Conservation (phyloP, 2,888 invertebrate species). For the Ametastegia equiseti region DNA sequence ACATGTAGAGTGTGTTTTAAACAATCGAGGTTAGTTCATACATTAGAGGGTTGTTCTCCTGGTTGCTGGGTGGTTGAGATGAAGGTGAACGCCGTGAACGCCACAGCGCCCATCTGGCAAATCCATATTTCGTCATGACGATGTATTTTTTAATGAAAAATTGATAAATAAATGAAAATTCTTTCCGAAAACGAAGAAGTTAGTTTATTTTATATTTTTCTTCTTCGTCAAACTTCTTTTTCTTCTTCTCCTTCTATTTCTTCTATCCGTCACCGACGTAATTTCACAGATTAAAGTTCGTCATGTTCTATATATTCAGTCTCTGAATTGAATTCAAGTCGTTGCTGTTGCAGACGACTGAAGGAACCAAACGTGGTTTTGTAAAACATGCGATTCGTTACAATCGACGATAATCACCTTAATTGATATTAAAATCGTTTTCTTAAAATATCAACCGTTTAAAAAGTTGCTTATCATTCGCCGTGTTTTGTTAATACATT, state of each 20-base stretch:
- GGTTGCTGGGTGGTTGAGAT: constrained; percentile 70
- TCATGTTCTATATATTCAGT: not conserved
- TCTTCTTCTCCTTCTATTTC: constrained; percentile 40
- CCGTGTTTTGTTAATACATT: constrained; percentile 66
- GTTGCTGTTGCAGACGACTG: not conserved
- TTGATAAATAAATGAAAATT: too few relatives aligned
- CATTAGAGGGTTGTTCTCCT: constrained; percentile 75
- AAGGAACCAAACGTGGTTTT: too few relatives aligned
- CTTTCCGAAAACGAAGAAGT: too few relatives aligned
- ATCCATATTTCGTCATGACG: constrained; percentile 73
- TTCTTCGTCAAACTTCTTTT: constrained; percentile 29
- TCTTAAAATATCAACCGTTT: constrained; percentile 32
- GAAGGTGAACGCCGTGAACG: constrained; percentile 70
- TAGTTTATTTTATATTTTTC: constrained; percentile 29
- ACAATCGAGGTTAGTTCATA: constrained; percentile 61
- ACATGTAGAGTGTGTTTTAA: not conserved
- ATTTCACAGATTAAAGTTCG: not conserved
- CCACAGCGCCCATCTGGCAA: constrained; percentile 72
- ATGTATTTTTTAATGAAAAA: not conserved
- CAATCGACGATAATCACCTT: too few relatives aligned
- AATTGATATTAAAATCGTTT: not conserved
- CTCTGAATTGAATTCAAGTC: not conserved
- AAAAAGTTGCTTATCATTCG: constrained; percentile 57
- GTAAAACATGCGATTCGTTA: too few relatives aligned
- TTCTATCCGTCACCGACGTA: not conserved